Evolutionary conservation across 2,888 invertebrate species (phyloP).

Genomic region (Stenichneumon culpator): DNA sequence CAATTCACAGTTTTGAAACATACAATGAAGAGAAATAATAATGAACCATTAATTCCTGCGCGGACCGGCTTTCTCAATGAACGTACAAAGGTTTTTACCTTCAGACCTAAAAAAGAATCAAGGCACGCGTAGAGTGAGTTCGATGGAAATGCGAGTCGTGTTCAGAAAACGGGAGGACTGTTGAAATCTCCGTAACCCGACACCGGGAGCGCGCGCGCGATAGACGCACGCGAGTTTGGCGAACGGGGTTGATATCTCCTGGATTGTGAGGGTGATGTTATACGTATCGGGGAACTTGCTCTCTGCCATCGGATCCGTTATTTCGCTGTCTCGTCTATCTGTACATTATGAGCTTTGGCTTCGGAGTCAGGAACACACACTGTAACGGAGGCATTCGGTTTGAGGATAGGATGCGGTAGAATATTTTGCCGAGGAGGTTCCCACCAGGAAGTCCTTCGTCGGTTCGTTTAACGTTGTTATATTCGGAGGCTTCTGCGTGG

Average conservation of each 20-base stretch:
- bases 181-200: slow-evolving; percentile 85
- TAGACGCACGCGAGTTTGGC: slow-evolving; percentile 72
- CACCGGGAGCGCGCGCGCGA: slow-evolving; percentile 71
- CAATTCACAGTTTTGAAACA: not conserved
- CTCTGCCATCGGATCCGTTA: slow-evolving; percentile 49
- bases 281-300: slow-evolving; percentile 53
- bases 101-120: not conserved
- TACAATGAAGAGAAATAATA: not conserved
- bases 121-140: slow-evolving; percentile 59
- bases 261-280: slow-evolving; percentile 63
- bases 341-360: not conserved
- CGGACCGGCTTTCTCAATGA: not conserved
- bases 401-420: not conserved
- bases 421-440: slow-evolving; percentile 12
- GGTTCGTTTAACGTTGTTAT: slow-evolving; percentile 3
- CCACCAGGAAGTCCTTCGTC: slow-evolving; percentile 14
- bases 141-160: slow-evolving; percentile 69
- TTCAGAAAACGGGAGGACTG: slow-evolving; percentile 76
- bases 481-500: slow-evolving; percentile 9
- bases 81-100: not conserved
- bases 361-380: slow-evolving; percentile 9
- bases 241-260: slow-evolving; percentile 82
- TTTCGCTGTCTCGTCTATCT: slow-evolving; percentile 41
- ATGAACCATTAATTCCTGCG: not conserved
- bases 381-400: slow-evolving; percentile 14